phyloP scores from a whole-genome alignment of 2,888 invertebrate genomes.

The Euplexia lucipara region DNA sequence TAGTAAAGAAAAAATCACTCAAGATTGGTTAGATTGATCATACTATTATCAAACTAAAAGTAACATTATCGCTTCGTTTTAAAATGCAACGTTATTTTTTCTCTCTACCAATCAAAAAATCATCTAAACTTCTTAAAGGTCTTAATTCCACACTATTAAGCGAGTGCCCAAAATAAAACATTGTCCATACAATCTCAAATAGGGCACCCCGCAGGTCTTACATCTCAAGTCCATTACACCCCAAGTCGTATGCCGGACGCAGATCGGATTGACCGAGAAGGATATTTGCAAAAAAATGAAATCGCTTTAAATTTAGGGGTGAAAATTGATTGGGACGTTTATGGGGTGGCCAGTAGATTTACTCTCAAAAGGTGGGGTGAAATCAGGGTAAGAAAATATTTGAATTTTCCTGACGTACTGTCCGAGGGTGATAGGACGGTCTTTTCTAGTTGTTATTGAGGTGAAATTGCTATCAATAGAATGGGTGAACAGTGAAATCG shows the following conservation, averaged over 20 bases:
- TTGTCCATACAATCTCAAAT: slow-evolving; percentile 42
- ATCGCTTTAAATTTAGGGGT: slow-evolving; percentile 54
- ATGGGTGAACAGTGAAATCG: neutral
- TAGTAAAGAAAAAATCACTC: too few relatives aligned
- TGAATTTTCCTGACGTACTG: slow-evolving; percentile 12
- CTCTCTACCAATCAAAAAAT: too few relatives aligned
- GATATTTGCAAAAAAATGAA: slow-evolving; percentile 59
- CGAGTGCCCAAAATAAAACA: slow-evolving; percentile 4
- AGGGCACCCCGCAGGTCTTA: slow-evolving; percentile 37
- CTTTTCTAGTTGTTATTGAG: neutral
- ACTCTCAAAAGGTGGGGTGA: slow-evolving; percentile 6
- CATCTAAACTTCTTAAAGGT: neutral
- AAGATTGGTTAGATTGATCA: too few relatives aligned
- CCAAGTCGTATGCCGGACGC: slow-evolving; percentile 52
- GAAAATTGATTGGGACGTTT: slow-evolving; percentile 63
- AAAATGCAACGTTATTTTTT: too few relatives aligned
- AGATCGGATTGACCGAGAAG: slow-evolving; percentile 58
- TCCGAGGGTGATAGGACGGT: neutral
- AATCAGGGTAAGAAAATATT: slow-evolving; percentile 27
- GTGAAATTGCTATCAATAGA: neutral
- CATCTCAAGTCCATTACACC: slow-evolving; percentile 34
- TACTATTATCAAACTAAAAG: too few relatives aligned
- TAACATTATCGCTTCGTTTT: too few relatives aligned
- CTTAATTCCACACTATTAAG: slow-evolving; percentile 15
- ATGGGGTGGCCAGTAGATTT: slow-evolving; percentile 46